Percentiles rank a stretch among this genome's conserved stretches.
These are phyloP conservation scores for Drusus annulatus DNA, from an alignment of 1,140 invertebrate species.

Conservation along the genomic window DNA sequence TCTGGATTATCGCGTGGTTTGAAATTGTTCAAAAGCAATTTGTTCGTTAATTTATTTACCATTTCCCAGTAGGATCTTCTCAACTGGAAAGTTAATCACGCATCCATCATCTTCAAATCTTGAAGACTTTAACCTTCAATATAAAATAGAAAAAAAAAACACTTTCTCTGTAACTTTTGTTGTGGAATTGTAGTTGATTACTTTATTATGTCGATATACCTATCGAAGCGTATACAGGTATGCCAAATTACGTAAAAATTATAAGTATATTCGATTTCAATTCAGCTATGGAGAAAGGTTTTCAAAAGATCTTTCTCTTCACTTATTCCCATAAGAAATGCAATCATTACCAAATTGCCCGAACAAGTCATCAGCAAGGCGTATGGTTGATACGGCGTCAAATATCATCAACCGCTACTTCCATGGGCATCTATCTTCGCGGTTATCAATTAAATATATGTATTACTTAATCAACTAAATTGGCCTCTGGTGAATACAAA, in stretches of 20 bases:
- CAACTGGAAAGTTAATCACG: constrained; percentile 20
- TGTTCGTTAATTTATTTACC: constrained; percentile 29
- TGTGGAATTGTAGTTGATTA: constrained; percentile 3
- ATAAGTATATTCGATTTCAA: not conserved
- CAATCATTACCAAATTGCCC: too few relatives aligned
- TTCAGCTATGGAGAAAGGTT: too few relatives aligned
- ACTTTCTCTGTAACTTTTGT: not conserved
- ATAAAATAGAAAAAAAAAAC: not conserved
- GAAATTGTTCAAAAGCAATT: constrained; percentile 19
- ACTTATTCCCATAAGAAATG: too few relatives aligned
- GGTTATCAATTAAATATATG: too few relatives aligned
- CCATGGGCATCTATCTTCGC: too few relatives aligned
- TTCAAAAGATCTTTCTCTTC: too few relatives aligned
- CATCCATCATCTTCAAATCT: constrained; percentile 6
- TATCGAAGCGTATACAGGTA: not conserved
- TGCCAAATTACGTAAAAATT: not conserved
- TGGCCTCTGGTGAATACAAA: too few relatives aligned
- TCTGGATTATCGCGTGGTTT: not conserved
- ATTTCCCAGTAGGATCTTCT: constrained; percentile 11
- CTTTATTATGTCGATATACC: not conserved
- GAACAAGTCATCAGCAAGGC: too few relatives aligned
- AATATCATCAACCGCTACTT: too few relatives aligned
- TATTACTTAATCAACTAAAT: too few relatives aligned
- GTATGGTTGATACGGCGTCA: too few relatives aligned
- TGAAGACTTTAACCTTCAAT: constrained; percentile 11